Evolutionary conservation across 2,797 vertebrate species (phyloP), one percentile per base, ranked within the genome.

Genomic region (Anguilla marmorata): DNA sequence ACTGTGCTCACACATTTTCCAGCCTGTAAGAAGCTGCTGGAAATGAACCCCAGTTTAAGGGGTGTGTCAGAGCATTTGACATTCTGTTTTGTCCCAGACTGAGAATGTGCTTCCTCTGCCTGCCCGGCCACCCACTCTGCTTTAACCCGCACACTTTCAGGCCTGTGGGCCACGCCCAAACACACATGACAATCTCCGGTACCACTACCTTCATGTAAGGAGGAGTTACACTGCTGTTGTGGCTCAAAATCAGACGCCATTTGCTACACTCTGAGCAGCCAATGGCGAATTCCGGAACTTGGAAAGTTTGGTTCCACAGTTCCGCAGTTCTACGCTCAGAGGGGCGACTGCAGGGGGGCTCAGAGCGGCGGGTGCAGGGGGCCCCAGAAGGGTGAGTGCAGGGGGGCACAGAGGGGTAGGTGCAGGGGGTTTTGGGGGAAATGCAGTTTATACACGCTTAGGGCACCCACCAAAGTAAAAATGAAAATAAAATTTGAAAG

Each of bases 1-100:
- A 45, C 41, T 45, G 41, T 45, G 41, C 41, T 45, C 41, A 45
- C 87, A 50, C 72, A 82, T 69, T 88, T 83, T 87, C 83, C 60
- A 76, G 45, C 33, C n/a, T 85, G 90, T 89, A 88, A 90, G 89
- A 90, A 90, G 90, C 91, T 92, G 86, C 88, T 85, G 86, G 88
- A 89, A 84, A 92, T 89, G 90, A 93, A 90, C 89, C 90, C 90
- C 90, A 66, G 41, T 45, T 45, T 79, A 88, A 89, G 92, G 92
- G 79, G 16, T 0, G 85, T 84, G 92, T 92, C 90, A 90, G 92
- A 91, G 92, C 87, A 90, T 90, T 84, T 91, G 92, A 93, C 91
- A 92, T 90, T 87, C 85, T 5, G 66, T 87, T 69, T 84, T 84
- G 86, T 88, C 87, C 85, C 87, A 87, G 88, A 83, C 89, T 89